These are phyloP conservation scores for Hyles vespertilio DNA, from an alignment of 1,140 invertebrate genomes.

Conservation along the genomic window DNA sequence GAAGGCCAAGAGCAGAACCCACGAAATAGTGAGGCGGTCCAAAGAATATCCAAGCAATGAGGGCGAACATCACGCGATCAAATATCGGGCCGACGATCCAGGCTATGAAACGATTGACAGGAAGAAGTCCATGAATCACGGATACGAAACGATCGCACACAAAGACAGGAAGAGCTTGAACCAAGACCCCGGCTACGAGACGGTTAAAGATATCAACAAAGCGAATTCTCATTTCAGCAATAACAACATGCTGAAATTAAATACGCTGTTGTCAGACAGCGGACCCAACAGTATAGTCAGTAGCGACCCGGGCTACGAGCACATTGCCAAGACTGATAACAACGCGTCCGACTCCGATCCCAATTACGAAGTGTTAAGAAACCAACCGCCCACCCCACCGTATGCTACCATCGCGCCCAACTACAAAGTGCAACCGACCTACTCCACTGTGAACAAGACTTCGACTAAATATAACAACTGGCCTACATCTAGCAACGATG, in stretches of 20 bases:
- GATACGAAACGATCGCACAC: constrained; percentile 71
- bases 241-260: constrained; percentile 55
- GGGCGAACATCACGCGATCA: constrained; percentile 26
- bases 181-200: constrained; percentile 81
- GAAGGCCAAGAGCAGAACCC: constrained; percentile 72
- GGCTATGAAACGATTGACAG: constrained; percentile 73
- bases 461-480: constrained; percentile 57
- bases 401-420: constrained; percentile 69
- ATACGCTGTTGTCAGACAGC: constrained; percentile 61
- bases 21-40: constrained; percentile 37
- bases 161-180: constrained; percentile 60
- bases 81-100: constrained; percentile 65
- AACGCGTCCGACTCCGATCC: constrained; percentile 80
- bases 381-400: constrained; percentile 69
- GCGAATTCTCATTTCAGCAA: constrained; percentile 38
- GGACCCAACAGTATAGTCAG: constrained; percentile 76
- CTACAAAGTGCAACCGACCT: constrained; percentile 67
- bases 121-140: constrained; percentile 63
- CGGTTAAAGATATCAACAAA: constrained; percentile 70
- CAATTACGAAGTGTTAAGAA: constrained; percentile 83
- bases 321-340: constrained; percentile 70
- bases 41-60: constrained; percentile 42
- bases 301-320: constrained; percentile 80
- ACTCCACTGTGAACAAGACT: constrained; percentile 77
- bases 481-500: constrained; percentile 63